phyloP scores from a whole-genome alignment of 2,113 vertebrate species.

The Corvus hawaiiensis region DNA sequence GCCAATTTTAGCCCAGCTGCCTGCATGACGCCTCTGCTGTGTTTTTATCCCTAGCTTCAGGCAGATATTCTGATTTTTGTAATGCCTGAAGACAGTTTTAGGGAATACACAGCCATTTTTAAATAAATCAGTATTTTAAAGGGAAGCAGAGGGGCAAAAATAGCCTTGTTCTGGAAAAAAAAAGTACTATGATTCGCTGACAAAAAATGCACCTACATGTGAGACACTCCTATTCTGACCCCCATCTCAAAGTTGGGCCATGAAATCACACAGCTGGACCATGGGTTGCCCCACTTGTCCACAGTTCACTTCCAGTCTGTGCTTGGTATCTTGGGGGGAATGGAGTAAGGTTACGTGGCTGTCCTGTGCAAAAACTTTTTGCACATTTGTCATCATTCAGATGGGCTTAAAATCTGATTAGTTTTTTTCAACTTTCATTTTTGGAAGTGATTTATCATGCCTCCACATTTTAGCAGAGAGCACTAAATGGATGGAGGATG shows the following conservation, averaged over 20 bases:
- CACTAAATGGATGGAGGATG: not conserved
- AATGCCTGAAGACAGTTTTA: not conserved
- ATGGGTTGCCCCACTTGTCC: not conserved
- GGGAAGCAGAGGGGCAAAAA: not conserved
- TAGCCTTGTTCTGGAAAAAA: not conserved
- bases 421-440: not conserved
- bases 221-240: not conserved
- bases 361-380: not conserved
- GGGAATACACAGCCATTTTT: not conserved
- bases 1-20: slow-evolving; percentile 9
- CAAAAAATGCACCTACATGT: not conserved
- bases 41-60: not conserved
- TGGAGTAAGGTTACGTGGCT: not conserved
- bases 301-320: not conserved
- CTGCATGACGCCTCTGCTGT: not conserved
- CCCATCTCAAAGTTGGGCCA: not conserved
- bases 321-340: not conserved
- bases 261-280: not conserved
- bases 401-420: not conserved
- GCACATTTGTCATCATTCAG: not conserved
- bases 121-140: not conserved
- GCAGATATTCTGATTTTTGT: not conserved
- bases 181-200: not conserved
- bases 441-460: not conserved
- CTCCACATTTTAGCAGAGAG: not conserved